Conservation (phyloP, 2,888 invertebrate species). For the Diarsia rubi region DNA sequence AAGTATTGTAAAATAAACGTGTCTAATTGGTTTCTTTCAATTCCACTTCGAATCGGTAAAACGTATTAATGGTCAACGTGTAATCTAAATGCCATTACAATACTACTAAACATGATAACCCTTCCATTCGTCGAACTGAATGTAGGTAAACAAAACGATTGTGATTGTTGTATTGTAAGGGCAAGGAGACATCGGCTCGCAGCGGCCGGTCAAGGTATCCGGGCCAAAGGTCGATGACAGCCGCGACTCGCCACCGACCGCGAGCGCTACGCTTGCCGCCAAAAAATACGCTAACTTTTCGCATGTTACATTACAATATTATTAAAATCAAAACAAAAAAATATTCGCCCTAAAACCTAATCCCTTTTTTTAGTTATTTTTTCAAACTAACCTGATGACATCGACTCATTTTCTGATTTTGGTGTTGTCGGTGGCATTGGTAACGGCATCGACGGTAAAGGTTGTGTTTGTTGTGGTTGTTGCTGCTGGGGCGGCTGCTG, state of each 20-base stretch:
- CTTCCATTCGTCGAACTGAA: constrained; percentile 60
- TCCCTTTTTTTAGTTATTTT: not conserved
- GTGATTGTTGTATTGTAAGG: constrained; percentile 82
- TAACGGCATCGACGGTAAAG: constrained; percentile 89
- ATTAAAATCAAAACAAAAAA: constrained; percentile 33
- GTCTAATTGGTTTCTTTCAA: constrained; percentile 34
- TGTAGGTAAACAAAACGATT: constrained; percentile 86
- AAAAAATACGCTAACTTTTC: constrained; percentile 71
- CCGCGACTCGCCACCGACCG: constrained; percentile 66
- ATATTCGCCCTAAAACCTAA: not conserved
- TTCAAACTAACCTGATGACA: constrained; percentile 87
- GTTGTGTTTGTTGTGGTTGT: constrained; percentile 88
- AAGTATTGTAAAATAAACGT: constrained; percentile 33
- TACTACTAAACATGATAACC: constrained; percentile 47
- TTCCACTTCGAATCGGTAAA: constrained; percentile 22
- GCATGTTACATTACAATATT: constrained; percentile 19
- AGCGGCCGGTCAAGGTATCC: constrained; percentile 90
- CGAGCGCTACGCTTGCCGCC: constrained; percentile 79
- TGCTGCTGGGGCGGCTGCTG: constrained; percentile 86
- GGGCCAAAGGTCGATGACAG: constrained; percentile 91
- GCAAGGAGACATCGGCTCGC: constrained; percentile 84
- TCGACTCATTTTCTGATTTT: constrained; percentile 90
- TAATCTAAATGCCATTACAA: constrained; percentile 48
- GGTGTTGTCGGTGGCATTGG: constrained; percentile 89
- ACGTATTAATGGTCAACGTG: constrained; percentile 37